Base-by-base conservation (phyloP, 2,888 invertebrate genomes). In the Rhyacophila evoluta region DNA sequence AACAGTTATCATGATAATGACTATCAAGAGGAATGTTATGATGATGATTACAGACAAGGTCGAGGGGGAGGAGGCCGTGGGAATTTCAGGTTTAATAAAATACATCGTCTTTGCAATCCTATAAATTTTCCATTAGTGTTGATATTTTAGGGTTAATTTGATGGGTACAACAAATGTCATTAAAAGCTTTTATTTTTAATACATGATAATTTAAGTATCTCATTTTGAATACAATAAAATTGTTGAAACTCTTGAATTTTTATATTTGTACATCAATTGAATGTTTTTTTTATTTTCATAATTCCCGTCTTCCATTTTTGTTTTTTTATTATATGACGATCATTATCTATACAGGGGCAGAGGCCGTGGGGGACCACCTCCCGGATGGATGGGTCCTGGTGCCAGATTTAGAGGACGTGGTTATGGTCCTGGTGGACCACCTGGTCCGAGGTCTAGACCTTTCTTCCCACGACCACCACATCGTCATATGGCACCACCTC, bases 331-430 rank as follows among this genome's bases (percentile, higher is more conserved):
- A n/a, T n/a, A n/a, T n/a, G n/a, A n/a, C n/a, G n/a, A n/a, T n/a
- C n/a, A n/a, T n/a, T n/a, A n/a, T n/a, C n/a, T n/a, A n/a, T n/a
- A n/a, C n/a, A 70, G 77, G n/a, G 77, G 77, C 15, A 76, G 81
- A 69, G 76, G 81, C 28, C 38, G 81, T 83, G 90, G 90, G 78
- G 91, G 91, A 0, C 90, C 90, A 0, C 87, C 89, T 0, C 84
- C 85, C 19, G 83, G 84, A 27, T 84, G 84, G 82, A 82, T 81
- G 81, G 83, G 88, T 2, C 78, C 41, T 80, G 89, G 89, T 78
- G 91, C 92, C 83, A 88, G 93, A 25, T 94, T 93, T 84, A 87
- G 94, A 38, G 94, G 94, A 1, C 89, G 94, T 83, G 92, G 92
- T 15, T 93, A 92, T 85, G 93, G 93, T 25, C 90, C 91, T 11